phyloP scores from a whole-genome alignment of 2,888 invertebrate genomes.

The Drosophila nigricruria region DNA sequence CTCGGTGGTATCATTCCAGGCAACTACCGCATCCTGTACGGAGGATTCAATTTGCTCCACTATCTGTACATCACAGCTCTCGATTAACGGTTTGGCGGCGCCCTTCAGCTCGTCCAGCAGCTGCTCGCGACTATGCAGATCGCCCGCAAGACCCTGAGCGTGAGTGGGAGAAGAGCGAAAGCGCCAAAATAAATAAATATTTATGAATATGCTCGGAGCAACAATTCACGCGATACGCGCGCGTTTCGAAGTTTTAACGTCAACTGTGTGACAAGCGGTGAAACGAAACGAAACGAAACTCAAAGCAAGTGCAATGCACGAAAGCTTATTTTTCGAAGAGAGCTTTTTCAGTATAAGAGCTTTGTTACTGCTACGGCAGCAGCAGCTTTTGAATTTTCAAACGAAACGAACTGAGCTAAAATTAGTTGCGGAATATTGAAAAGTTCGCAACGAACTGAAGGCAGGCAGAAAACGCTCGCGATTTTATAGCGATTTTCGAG shows the following conservation, averaged over 20 bases:
- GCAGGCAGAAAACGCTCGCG: constrained; percentile 7
- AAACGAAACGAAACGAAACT: constrained; percentile 38
- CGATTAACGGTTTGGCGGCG: constrained; percentile 90
- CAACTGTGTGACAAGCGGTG: constrained; percentile 49
- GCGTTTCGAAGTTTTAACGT: constrained; percentile 63
- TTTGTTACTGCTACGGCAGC: constrained; percentile 1
- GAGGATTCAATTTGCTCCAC: constrained; percentile 90
- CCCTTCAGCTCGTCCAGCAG: constrained; percentile 90
- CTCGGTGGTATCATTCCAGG: constrained; percentile 92
- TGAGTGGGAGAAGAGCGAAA: constrained; percentile 2
- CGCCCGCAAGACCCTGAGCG: constrained; percentile 90
- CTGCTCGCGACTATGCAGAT: constrained; percentile 90
- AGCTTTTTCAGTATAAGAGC: constrained; percentile 30
- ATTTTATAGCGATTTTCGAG: constrained; percentile 32
- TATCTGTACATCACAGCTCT: constrained; percentile 89
- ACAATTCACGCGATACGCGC: constrained; percentile 50
- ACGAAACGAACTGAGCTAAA: not conserved
- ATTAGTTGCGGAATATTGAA: constrained; percentile 18
- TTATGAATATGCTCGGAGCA: constrained; percentile 25
- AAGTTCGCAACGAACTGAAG: constrained; percentile 33
- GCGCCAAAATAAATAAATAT: constrained; percentile 7
- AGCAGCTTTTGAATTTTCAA: constrained; percentile 10
- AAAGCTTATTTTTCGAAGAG: constrained; percentile 42
- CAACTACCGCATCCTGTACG: constrained; percentile 91
- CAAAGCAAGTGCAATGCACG: constrained; percentile 33